These are phyloP conservation scores for Atta texana DNA, from an alignment of 1,140 invertebrate species.

Conservation along the genomic window DNA sequence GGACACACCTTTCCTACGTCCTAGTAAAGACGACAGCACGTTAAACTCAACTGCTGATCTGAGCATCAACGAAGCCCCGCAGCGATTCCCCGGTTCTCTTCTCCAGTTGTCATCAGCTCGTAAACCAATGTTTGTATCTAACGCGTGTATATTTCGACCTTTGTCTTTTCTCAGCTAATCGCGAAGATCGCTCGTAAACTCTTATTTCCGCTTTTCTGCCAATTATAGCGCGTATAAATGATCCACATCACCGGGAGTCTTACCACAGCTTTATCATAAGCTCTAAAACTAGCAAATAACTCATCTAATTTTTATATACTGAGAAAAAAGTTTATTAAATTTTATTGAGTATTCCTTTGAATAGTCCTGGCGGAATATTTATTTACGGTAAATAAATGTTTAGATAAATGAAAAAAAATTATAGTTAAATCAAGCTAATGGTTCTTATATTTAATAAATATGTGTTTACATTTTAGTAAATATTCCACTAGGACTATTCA, in stretches of 20 bases:
- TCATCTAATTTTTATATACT: conserved; percentile 18
- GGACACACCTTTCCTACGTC: conserved; percentile 10
- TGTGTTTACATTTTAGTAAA: too few relatives aligned
- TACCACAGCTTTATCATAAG: not conserved
- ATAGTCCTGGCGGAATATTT: too few relatives aligned
- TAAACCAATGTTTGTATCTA: conserved; percentile 38
- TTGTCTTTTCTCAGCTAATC: conserved; percentile 5
- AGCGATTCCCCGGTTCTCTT: not conserved
- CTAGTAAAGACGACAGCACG: not conserved
- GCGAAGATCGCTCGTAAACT: conserved; percentile 29
- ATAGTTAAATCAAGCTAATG: too few relatives aligned
- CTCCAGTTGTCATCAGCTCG: conserved; percentile 25
- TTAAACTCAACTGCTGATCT: conserved; percentile 18
- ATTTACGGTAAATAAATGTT: too few relatives aligned
- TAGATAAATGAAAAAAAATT: too few relatives aligned
- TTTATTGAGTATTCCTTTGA: too few relatives aligned
- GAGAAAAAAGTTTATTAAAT: too few relatives aligned
- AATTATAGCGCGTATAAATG: conserved; percentile 19
- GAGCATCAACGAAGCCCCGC: conserved; percentile 12
- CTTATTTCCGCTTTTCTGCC: conserved; percentile 32
- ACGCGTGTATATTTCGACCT: conserved; percentile 32
- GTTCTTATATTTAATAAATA: too few relatives aligned
- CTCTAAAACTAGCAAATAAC: not conserved
- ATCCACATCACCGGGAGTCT: not conserved
- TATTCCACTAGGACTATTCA: too few relatives aligned